These are phyloP conservation scores for Brachyalestes nurse DNA, from an alignment of 2,797 vertebrate species.

Conservation along the genomic window DNA sequence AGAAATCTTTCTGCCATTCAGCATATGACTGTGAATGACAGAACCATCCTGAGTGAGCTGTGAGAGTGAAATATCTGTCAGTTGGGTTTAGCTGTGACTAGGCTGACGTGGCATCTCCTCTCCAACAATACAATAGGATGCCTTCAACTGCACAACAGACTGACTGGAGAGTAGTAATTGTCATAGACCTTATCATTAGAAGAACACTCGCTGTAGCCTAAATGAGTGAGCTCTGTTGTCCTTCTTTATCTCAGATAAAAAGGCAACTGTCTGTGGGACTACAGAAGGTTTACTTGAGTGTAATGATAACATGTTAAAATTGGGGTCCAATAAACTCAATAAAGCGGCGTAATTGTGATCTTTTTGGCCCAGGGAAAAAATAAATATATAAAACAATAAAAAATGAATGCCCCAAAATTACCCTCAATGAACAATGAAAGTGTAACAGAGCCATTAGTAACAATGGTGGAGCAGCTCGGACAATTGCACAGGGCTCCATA, in stretches of 20 bases:
- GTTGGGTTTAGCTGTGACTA: conserved; percentile 15
- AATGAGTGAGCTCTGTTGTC: conserved; percentile 5
- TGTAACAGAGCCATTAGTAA: background rate
- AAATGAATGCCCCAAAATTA: background rate
- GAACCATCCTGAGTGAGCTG: background rate
- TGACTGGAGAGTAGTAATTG: conserved; percentile 26
- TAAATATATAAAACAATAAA: background rate
- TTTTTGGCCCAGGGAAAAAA: background rate
- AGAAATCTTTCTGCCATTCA: background rate
- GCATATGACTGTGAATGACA: conserved; percentile 7
- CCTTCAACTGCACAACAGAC: conserved; percentile 21
- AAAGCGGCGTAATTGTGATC: background rate
- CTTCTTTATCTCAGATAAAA: background rate
- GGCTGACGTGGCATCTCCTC: conserved; percentile 25
- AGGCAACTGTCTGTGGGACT: background rate
- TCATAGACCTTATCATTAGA: conserved; percentile 37
- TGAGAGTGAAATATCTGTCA: conserved; percentile 12
- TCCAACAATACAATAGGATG: conserved; percentile 35
- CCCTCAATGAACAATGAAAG: background rate
- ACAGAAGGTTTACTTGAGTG: background rate
- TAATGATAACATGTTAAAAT: background rate
- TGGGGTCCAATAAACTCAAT: background rate
- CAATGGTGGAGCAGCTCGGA: background rate
- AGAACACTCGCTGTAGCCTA: conserved; percentile 16
- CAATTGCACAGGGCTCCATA: background rate